Evolutionary conservation across 2,797 vertebrate species (phyloP), one percentile per base, ranked within the genome.

Genomic region (Ceryle rudis): DNA sequence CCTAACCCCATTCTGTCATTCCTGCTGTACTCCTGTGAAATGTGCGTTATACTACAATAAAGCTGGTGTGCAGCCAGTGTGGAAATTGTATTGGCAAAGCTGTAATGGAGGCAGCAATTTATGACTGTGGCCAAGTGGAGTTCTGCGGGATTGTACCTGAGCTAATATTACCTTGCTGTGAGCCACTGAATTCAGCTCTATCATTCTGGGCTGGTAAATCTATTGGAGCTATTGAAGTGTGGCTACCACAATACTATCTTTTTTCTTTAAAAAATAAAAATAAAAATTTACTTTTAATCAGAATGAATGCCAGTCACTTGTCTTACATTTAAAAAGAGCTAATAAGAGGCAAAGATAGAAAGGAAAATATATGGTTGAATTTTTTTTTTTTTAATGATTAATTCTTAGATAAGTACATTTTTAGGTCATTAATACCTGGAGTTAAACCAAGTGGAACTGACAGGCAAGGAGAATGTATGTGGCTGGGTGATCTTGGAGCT

Each of bases 1-100:
- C 93, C 98, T 98, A 99, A 97, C 99, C 98, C 97, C 98, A 98
- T 99, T 99, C 98, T 99, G 98, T 99, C 98, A 98, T 81, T 97
- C 81, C 92, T 94, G 90, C 97, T 95, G 87, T 93, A 79, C 61
- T 86, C 92, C 79, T 74, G 97, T 98, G 97, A 97, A 98, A 97
- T 97, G 98, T 91, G 95, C 66, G 93, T 98, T 98, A 98, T 93
- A 97, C 83, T 18, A 57, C 97, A 94, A 98, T 98, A 98, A 98
- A 98, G 97, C 97, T 96, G 97, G 95, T 97, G 98, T 98, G 98
- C 98, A 98, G 95, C 96, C 98, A 97, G 97, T 97, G 95, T 97
- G 96, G 97, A 98, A 97, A 97, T 83, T 86, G 97, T 98, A 97
- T 98, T 98, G 98, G 98, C 97, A 98, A 97, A 97, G 93, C 97